Evolutionary conservation across 2,797 vertebrate species (phyloP).

Genomic region (Phoxinus dragarum): DNA sequence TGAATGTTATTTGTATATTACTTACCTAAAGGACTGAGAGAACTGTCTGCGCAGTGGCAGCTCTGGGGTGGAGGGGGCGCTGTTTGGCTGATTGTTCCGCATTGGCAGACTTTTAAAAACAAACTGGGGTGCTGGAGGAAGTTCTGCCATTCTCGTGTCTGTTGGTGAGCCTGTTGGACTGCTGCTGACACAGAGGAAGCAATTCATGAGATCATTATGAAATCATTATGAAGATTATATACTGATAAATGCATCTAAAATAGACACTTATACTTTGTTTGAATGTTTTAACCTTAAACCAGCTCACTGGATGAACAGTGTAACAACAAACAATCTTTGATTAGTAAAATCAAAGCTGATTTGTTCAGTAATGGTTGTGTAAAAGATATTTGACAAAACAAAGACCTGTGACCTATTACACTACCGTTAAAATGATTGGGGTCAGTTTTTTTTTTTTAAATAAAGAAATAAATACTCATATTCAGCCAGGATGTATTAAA

Average conservation of each 20-base stretch:
- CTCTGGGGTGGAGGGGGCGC: conserved; percentile 86
- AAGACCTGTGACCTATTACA: not conserved
- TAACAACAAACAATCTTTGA: not conserved
- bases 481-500: not conserved
- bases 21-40: conserved; percentile 85
- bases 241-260: not conserved
- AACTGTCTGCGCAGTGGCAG: conserved; percentile 80
- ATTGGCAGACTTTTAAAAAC: conserved; percentile 71
- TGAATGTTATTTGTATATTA: not conserved
- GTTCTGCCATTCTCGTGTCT: conserved; percentile 60
- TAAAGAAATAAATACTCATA: not conserved
- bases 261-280: not conserved
- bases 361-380: not conserved
- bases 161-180: conserved; percentile 77
- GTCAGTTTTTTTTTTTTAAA: not conserved
- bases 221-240: not conserved
- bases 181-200: conserved; percentile 66
- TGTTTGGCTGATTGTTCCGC: conserved; percentile 77
- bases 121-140: conserved; percentile 74
- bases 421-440: not conserved
- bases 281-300: not conserved
- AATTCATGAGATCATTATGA: not conserved
- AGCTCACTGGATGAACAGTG: not conserved
- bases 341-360: not conserved
- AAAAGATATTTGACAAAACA: not conserved